Evolutionary conservation across 2,797 vertebrate species (phyloP), one percentile per base, ranked within the genome.

Genomic region (Characodon lateralis): DNA sequence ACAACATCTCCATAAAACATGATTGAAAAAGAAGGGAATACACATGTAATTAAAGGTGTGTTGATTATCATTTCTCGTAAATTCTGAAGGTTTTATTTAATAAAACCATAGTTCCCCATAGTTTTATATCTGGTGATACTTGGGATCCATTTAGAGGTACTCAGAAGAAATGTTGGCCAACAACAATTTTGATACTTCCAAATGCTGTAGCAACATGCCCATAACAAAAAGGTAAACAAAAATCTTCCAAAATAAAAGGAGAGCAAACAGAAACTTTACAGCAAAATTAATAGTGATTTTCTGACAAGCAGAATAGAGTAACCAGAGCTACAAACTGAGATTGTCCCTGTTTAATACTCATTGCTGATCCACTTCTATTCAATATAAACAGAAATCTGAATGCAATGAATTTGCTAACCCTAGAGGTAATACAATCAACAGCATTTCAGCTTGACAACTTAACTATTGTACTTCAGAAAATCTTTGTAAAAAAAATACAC

Each of bases 331-430:
- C 13, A 14, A 48, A 13, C 39, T 48, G 24, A 48, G 50, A 53
- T 20, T 53, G 28, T 72, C 20, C 14, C 26, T 9, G 16, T 51
- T 72, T 55, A 55, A 63, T 7, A 26, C 14, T 14, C 14, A 41
- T 12, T 7, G 35, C 24, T 24, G 22, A 72, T 56, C 53, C 31
- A 16, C 16, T 56, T 72, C 5, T 56, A n/a, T 41, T 39, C 13
- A 4, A 55, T n/a, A 31, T n/a, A 56, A 72, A 72, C 71, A 72
- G 50, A 72, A 72, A 56, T 58, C 51, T 72, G 53, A 72, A 58
- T 72, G 51, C 35, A 41, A 26, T 72, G n/a, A 72, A 16, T 72
- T 72, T 16, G 26, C 22, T n/a, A 58, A 55, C 51, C 71, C 24
- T 51, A 56, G 51, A 22, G 31, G 31, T 39, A 35, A 41, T 8